A percentile compares a stretch with the other conserved stretches of the same genome.
These are phyloP conservation scores for Tetragonisca angustula DNA, from an alignment of 2,888 invertebrate species.

Conservation along the genomic window DNA sequence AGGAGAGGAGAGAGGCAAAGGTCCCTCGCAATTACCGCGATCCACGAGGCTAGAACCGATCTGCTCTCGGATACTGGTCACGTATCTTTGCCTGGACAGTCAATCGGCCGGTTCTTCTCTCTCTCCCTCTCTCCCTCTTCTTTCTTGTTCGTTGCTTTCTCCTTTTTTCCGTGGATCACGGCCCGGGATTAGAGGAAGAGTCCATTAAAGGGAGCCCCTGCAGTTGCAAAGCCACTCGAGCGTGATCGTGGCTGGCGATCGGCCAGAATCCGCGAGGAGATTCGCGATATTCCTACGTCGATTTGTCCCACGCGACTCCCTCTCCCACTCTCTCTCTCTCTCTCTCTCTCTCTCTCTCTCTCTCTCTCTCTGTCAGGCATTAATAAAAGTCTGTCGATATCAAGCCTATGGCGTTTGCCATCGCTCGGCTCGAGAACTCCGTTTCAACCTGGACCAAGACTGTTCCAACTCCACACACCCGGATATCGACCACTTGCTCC, in stretches of 20 bases:
- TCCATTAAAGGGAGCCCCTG: conserved; percentile 71
- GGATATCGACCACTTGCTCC: background rate
- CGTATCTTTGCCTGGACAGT: conserved; percentile 70
- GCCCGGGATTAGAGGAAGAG: conserved; percentile 73
- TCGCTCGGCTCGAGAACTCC: conserved; percentile 13
- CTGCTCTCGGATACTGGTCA: conserved; percentile 72
- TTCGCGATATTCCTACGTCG: conserved; percentile 64
- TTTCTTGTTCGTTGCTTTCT: conserved; percentile 45
- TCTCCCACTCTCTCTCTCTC: too few species aligned
- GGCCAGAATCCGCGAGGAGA: conserved; percentile 68
- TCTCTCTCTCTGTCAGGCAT: conserved; percentile 34
- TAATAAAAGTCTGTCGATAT: conserved; percentile 70
- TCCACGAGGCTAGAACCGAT: conserved; percentile 61
- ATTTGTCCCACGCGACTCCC: conserved; percentile 47
- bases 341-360: background rate
- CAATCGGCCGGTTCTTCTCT: conserved; percentile 60
- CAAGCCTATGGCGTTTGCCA: conserved; percentile 40
- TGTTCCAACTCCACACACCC: background rate
- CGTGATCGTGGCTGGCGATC: conserved; percentile 65
- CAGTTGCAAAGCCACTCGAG: conserved; percentile 65
- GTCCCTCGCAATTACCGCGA: conserved; percentile 70
- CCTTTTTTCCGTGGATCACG: conserved; percentile 40
- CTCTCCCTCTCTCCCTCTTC: background rate
- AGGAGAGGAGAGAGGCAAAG: conserved; percentile 53
- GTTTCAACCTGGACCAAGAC: background rate